Evolutionary conservation across 2,888 invertebrate genomes (phyloP).

Genomic region (Drosophila niveifrons): DNA sequence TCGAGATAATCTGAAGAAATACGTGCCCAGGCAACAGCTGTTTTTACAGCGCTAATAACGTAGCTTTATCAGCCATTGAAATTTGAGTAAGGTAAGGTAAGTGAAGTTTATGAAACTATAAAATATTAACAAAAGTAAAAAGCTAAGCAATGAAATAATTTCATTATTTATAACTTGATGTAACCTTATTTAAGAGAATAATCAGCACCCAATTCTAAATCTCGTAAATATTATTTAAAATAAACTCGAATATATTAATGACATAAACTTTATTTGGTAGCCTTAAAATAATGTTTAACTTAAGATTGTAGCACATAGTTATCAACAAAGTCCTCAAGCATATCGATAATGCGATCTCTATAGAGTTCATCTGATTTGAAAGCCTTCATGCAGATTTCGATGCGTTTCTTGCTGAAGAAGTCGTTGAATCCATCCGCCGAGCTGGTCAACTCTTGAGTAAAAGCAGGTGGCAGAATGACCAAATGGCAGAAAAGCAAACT

Average conservation of each 20-base stretch:
- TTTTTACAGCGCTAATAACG: not conserved
- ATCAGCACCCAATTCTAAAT: no score
- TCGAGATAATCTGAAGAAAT: not conserved
- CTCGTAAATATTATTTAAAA: not conserved
- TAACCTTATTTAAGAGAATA: no score
- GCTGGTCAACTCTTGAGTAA: conserved; percentile 85
- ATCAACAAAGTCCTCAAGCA: conserved; percentile 87
- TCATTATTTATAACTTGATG: no score
- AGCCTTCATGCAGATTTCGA: conserved; percentile 87
- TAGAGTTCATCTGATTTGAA: conserved; percentile 86
- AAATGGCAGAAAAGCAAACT: conserved; percentile 87
- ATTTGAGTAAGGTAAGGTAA: no score
- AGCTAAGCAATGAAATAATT: no score
- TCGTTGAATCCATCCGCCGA: conserved; percentile 87
- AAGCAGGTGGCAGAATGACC: conserved; percentile 86
- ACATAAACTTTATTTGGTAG: not conserved
- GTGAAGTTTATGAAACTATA: no score
- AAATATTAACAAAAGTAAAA: no score
- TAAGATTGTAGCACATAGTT: conserved; percentile 78
- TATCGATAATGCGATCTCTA: conserved; percentile 86
- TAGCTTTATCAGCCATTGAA: no score
- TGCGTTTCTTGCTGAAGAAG: conserved; percentile 87
- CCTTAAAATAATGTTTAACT: conserved; percentile 1
- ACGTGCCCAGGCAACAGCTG: not conserved
- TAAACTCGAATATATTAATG: not conserved